Evolutionary conservation across 2,113 vertebrate genomes (phyloP).

Genomic region (Oncorhynchus clarkii): DNA sequence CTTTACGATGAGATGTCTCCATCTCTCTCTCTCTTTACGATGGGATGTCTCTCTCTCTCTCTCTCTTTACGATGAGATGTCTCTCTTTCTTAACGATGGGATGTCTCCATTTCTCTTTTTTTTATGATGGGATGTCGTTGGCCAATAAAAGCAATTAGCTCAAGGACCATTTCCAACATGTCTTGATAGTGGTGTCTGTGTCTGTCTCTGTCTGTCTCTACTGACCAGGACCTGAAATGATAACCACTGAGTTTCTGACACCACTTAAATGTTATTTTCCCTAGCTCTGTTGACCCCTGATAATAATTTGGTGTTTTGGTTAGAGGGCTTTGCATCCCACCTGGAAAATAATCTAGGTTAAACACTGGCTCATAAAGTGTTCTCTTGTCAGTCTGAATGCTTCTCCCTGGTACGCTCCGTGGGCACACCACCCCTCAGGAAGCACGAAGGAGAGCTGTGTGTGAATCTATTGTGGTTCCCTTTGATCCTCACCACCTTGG

Average conservation of each 20-base stretch:
- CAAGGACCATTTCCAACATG: constrained; percentile 16
- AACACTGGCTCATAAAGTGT: constrained; percentile 2
- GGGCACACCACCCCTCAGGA: neutral
- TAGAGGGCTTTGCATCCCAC: too few species aligned
- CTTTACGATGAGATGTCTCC: too few species aligned
- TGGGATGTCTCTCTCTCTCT: too few species aligned
- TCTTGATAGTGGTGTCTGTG: neutral
- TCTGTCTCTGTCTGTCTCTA: too few species aligned
- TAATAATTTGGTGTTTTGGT: too few species aligned
- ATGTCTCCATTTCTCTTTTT: neutral
- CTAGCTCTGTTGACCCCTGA: too few species aligned
- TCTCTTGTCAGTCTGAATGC: neutral
- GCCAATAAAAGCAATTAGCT: constrained; percentile 8
- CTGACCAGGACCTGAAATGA: constrained; percentile 6
- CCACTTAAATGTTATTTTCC: too few species aligned
- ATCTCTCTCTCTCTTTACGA: too few species aligned
- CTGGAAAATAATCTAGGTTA: too few species aligned
- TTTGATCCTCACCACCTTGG: constrained; percentile 19
- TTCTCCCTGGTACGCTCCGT: constrained; percentile 2
- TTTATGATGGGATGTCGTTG: constrained; percentile 4
- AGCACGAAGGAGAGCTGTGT: neutral
- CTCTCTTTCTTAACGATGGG: too few species aligned
- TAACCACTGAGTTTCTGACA: neutral
- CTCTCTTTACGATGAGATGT: too few species aligned
- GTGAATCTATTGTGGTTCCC: constrained; percentile 4